A percentile compares a stretch with the other conserved stretches of the same genome.
Evolutionary conservation across 2,113 vertebrate species (phyloP).

Genomic region (Carassius gibelio): DNA sequence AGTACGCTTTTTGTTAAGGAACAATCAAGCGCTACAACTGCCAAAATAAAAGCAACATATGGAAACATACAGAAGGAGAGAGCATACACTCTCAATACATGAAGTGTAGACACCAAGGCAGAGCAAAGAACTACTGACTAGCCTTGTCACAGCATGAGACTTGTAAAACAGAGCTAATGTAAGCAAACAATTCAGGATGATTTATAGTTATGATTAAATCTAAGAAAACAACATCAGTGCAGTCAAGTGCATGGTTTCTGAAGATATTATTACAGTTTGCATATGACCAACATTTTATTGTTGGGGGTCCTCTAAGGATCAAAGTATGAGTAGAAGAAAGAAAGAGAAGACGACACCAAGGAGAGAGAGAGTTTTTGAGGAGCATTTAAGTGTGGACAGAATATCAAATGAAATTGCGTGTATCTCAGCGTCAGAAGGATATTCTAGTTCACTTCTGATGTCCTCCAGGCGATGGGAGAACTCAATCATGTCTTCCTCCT

Average conservation of each 20-base stretch:
- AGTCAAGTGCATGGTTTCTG: not conserved
- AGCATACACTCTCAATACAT: not conserved
- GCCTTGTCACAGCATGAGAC: not conserved
- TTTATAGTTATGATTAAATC: conserved; percentile 46
- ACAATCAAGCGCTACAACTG: conserved; percentile 24
- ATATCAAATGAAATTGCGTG: conserved; percentile 6
- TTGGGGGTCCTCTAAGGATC: conserved; percentile 27
- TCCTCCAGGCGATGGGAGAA: conserved; percentile 93
- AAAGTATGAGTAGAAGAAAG: not conserved
- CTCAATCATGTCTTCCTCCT: conserved; percentile 95
- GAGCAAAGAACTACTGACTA: not conserved
- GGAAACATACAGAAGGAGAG: not conserved
- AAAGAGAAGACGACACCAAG: not conserved
- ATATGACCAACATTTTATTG: conserved; percentile 25
- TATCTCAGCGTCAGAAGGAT: conserved; percentile 80
- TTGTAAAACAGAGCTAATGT: conserved; percentile 39
- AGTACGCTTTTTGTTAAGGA: conserved; percentile 83
- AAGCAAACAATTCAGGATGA: conserved; percentile 13
- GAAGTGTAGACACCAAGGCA: not conserved
- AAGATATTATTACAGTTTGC: conserved; percentile 24
- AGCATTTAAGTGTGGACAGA: conserved; percentile 11
- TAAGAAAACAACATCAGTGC: conserved; percentile 44
- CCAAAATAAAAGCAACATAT: not conserved
- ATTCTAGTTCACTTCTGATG: conserved; percentile 92
- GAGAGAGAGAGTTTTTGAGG: not conserved